Evolutionary conservation across 2,797 vertebrate species (phyloP).

Genomic region (Apogon hyalosoma): DNA sequence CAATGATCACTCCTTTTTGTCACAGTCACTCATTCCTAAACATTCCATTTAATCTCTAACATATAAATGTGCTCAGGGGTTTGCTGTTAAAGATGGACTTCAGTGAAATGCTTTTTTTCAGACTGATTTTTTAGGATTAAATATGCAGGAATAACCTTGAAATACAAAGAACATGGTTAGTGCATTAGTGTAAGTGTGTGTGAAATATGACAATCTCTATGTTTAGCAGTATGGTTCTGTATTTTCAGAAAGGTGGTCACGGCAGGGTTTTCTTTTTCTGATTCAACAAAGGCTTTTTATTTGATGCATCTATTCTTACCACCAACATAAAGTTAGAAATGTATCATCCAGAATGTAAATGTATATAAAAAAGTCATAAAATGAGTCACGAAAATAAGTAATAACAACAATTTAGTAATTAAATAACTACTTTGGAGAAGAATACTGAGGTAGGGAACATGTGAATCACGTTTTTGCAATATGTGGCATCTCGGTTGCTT

Average conservation of each 20-base stretch:
- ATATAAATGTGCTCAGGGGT: constrained; percentile 41
- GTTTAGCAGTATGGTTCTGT: constrained; percentile 45
- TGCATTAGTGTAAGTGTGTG: constrained; percentile 69
- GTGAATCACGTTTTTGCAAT: background rate
- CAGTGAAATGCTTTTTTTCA: constrained; percentile 35
- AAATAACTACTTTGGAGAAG: background rate
- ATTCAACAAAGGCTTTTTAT: background rate
- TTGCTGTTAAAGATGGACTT: constrained; percentile 23
- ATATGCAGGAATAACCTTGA: constrained; percentile 65
- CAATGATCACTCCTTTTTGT: background rate
- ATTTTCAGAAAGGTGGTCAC: constrained; percentile 25
- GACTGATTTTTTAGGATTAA: constrained; percentile 56
- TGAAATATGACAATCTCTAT: constrained; percentile 49
- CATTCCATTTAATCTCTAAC: constrained; percentile 29
- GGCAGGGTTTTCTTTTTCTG: constrained; percentile 3
- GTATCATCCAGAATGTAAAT: background rate
- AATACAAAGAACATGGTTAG: constrained; percentile 72
- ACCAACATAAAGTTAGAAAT: background rate
- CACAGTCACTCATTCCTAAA: constrained; percentile 3
- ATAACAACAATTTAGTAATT: background rate
- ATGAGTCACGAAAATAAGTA: background rate
- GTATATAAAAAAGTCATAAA: background rate
- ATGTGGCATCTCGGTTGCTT: constrained; percentile 12
- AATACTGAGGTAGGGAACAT: background rate
- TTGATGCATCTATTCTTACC: background rate